These are phyloP conservation scores for Piprites chloris DNA, from an alignment of 2,113 vertebrate species.

Conservation along the genomic window DNA sequence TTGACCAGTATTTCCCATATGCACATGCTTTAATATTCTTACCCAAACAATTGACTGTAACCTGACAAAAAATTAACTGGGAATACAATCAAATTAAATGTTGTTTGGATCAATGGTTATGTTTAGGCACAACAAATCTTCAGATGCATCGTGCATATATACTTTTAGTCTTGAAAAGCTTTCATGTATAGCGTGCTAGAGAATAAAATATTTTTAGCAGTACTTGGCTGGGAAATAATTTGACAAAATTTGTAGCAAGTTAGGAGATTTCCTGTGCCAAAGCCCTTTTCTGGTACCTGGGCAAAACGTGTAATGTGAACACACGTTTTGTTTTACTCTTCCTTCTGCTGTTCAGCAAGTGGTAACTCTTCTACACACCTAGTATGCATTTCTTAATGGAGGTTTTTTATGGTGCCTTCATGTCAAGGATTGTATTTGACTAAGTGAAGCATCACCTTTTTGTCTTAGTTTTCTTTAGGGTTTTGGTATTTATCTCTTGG, in stretches of 20 bases:
- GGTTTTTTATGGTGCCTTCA: not conserved
- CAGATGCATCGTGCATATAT: not conserved
- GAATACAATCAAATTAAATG: not conserved
- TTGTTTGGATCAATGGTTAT: not conserved
- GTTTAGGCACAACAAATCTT: not conserved
- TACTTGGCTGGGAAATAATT: not conserved
- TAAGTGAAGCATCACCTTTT: not conserved
- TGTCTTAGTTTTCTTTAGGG: not conserved
- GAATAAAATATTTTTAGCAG: not conserved
- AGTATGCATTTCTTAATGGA: not conserved
- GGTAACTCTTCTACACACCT: not conserved
- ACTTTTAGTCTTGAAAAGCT: not conserved
- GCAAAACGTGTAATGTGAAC: not conserved
- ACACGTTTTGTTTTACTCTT: not conserved
- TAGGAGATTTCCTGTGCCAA: not conserved
- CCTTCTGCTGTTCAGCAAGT: not conserved
- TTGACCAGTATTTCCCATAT: not conserved
- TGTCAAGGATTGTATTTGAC: not conserved
- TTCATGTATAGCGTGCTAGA: not conserved
- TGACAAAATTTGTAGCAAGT: not conserved
- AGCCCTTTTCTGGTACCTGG: not conserved
- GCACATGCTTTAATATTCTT: not conserved
- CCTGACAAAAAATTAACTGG: not conserved
- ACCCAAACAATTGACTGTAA: not conserved
- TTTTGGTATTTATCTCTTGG: not conserved